Evolutionary conservation across 2,888 invertebrate genomes (phyloP), one percentile per base, ranked within the genome.

Genomic region (Ernsta delagoae): DNA sequence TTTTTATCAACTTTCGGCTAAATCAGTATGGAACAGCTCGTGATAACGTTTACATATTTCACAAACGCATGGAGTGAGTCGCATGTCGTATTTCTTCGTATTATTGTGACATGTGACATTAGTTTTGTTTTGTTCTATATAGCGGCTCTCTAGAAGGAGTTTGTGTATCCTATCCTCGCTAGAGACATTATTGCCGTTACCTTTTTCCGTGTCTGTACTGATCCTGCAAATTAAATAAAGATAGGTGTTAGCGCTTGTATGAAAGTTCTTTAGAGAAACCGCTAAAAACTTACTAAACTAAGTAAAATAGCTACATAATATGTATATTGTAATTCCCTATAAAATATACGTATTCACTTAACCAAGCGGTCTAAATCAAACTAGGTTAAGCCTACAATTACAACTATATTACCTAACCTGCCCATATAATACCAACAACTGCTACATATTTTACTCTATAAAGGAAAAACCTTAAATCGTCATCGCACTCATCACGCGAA

Each of bases 31-130:
- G 65, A 92, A 93, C 34, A 92, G 70, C 71, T 92, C 87, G 61
- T 92, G 85, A 71, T 93, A 93, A 65, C 85, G 79, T 68, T 79
- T 86, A 71, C 92, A 93, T 54, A 93, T 93, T 63, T 91, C 88
- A 64, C 92, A 93, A 5, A 88, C 76, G 70, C 92, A 93, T 1
- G 90, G 89, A 7, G 71, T 74, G 5, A 71, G 34, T 68, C 70
- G 74, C 48, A 62, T 65, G 11, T 48, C 57, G 43, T 71, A 70
- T 34, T 67, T 71, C 62, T 67, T 75, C 72, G 24, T 9, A 59
- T 43, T 24, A 43, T 43, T 59, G 24, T 8, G 9, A 9, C 24
- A 4, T 24, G 16, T 31, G 1, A 9, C 8, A 6, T 12, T 75
- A 61, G 9, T 48, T 50, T 53, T 59, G 50, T 45, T 73, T 65